Percentiles rank a stretch among this genome's conserved stretches.
Evolutionary conservation across 2,888 invertebrate species (phyloP).

Genomic region (Ochlodes sylvanus): DNA sequence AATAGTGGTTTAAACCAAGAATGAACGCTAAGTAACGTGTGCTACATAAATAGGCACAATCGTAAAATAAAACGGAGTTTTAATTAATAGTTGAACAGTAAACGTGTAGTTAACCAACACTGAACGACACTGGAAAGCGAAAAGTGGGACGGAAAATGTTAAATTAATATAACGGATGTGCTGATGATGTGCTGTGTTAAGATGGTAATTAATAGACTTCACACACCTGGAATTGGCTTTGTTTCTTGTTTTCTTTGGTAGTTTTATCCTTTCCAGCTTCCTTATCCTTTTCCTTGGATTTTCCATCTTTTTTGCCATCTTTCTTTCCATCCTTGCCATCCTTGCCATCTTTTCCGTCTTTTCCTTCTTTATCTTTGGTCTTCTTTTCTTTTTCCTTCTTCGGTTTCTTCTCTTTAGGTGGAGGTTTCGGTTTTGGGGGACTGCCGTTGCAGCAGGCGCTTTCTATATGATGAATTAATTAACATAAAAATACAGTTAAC

Average conservation of each 20-base stretch:
- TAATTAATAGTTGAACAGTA: constrained; percentile 57
- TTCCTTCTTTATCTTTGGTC: constrained; percentile 86
- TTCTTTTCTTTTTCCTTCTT: constrained; percentile 88
- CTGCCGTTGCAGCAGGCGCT: constrained; percentile 93
- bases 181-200: constrained; percentile 56
- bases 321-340: constrained; percentile 83
- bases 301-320: constrained; percentile 84
- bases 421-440: constrained; percentile 87
- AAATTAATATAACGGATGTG: constrained; percentile 77
- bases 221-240: constrained; percentile 88
- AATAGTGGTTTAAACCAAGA: constrained; percentile 53
- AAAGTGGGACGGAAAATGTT: constrained; percentile 57
- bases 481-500: too few species aligned
- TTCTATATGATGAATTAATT: constrained; percentile 75
- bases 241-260: constrained; percentile 86
- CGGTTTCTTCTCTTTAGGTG: constrained; percentile 88
- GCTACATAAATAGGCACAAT: constrained; percentile 58
- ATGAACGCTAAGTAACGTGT: constrained; percentile 56
- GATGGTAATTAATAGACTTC: constrained; percentile 28
- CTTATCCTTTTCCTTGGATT: constrained; percentile 87
- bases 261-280: constrained; percentile 85
- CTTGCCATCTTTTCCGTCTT: constrained; percentile 76
- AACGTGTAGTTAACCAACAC: constrained; percentile 72
- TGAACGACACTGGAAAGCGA: constrained; percentile 73
- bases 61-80: constrained; percentile 39